phyloP scores from a whole-genome alignment of 1,140 invertebrate species.

The Aphelenchoides avenae region DNA sequence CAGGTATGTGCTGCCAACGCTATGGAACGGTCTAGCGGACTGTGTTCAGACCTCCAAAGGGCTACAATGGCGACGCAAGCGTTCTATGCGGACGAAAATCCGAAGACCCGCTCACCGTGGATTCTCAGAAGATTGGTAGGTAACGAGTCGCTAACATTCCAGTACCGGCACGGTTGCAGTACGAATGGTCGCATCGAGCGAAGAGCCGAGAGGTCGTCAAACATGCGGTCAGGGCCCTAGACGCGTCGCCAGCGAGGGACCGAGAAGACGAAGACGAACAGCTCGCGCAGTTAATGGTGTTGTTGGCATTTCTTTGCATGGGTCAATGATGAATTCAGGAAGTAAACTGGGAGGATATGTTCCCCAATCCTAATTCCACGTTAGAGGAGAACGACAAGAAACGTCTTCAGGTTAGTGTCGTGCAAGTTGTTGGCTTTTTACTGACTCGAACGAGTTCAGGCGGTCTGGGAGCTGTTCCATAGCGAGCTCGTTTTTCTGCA shows the following conservation, averaged over 20 bases:
- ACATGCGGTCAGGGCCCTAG: slow-evolving; percentile 56
- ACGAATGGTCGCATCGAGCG: slow-evolving; percentile 57
- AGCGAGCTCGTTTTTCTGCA: slow-evolving; percentile 69
- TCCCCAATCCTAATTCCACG: slow-evolving; percentile 53
- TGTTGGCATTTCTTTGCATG: slow-evolving; percentile 5
- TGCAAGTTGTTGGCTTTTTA: too few species aligned
- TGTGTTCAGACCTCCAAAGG: slow-evolving; percentile 50
- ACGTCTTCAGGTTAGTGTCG: slow-evolving; percentile 26
- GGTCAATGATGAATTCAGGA: slow-evolving; percentile 48
- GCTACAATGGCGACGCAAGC: slow-evolving; percentile 58
- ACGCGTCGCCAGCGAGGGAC: slow-evolving; percentile 33
- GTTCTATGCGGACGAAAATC: slow-evolving; percentile 52
- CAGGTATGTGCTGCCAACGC: slow-evolving; percentile 32
- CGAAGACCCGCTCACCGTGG: slow-evolving; percentile 52
- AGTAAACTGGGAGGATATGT: slow-evolving; percentile 63
- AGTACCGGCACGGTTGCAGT: slow-evolving; percentile 31
- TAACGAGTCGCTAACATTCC: background rate
- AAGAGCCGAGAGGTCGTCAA: slow-evolving; percentile 55
- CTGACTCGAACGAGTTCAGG: slow-evolving; percentile 64
- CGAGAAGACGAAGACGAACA: slow-evolving; percentile 56
- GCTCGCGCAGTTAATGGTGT: slow-evolving; percentile 49
- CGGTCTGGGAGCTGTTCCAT: slow-evolving; percentile 72
- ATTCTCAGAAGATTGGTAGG: slow-evolving; percentile 53
- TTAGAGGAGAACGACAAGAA: slow-evolving; percentile 25
- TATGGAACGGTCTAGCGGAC: slow-evolving; percentile 4